Conservation (phyloP, 30 jellyfish, hydroid and myxozoan genomes). For the Aurelia sp. region DNA sequence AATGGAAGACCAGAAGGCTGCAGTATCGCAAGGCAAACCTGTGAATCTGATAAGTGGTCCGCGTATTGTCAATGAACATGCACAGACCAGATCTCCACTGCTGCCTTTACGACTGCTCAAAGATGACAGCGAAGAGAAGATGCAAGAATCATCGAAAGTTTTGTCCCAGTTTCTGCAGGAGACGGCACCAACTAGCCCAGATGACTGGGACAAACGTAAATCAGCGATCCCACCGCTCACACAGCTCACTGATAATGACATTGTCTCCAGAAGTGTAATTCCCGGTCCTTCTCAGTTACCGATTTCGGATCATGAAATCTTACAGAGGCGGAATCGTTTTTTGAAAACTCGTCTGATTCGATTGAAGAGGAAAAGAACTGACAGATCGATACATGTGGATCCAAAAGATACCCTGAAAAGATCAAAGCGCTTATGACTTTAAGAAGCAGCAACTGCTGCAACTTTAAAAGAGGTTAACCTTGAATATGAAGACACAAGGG, state of each 20-base stretch:
- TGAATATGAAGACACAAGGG: too few relatives aligned
- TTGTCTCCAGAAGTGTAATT: conserved; percentile 62
- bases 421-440: conserved; percentile 22
- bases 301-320: conserved; percentile 39
- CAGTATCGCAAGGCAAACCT: neutral
- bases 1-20: neutral
- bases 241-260: conserved; percentile 28
- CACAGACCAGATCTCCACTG: conserved; percentile 31
- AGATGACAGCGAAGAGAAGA: conserved; percentile 12
- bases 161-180: conserved; percentile 47
- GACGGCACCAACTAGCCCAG: conserved; percentile 28
- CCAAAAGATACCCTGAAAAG: conserved; percentile 6
- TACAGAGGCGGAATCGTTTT: conserved; percentile 25
- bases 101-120: neutral
- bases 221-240: conserved; percentile 43
- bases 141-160: conserved; percentile 44
- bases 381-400: neutral
- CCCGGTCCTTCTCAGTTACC: conserved; percentile 33
- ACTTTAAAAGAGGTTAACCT: too few relatives aligned
- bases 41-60: neutral
- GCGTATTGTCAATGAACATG: conserved; percentile 24
- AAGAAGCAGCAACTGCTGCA: too few relatives aligned
- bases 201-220: conserved; percentile 73
- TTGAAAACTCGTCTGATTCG: conserved; percentile 51
- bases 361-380: conserved; percentile 64